A percentile compares a stretch with the other conserved stretches of the same genome.
Evolutionary conservation across 2,888 invertebrate species (phyloP).

Genomic region (Carpatolechia fugitivella): DNA sequence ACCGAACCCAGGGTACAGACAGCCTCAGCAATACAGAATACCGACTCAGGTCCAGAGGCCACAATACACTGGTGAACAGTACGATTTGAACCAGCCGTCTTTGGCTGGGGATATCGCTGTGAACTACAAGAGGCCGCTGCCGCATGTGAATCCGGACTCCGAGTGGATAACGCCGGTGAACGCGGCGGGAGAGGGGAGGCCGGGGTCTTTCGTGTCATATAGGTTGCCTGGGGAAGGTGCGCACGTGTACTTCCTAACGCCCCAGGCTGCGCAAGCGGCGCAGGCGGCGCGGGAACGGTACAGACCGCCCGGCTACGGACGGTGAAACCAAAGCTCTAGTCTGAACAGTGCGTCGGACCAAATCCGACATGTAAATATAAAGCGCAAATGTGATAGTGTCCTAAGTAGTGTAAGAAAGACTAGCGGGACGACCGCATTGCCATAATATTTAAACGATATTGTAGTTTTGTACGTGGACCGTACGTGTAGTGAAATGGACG

Average conservation of each 20-base stretch:
- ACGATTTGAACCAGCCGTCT: constrained; percentile 63
- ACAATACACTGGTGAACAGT: constrained; percentile 62
- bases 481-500: constrained; percentile 45
- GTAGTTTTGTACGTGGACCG: constrained; percentile 24
- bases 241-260: constrained; percentile 88
- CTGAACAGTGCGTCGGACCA: constrained; percentile 58
- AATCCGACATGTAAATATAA: constrained; percentile 66
- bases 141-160: constrained; percentile 77
- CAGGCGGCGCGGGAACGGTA: constrained; percentile 55
- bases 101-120: constrained; percentile 73
- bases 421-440: constrained; percentile 70
- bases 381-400: constrained; percentile 80
- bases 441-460: constrained; percentile 67
- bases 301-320: constrained; percentile 64
- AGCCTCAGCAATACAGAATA: constrained; percentile 41
- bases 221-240: constrained; percentile 87
- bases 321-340: constrained; percentile 77
- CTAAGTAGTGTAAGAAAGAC: constrained; percentile 76
- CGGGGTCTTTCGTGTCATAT: constrained; percentile 85
- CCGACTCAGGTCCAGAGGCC: constrained; percentile 49
- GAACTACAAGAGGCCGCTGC: constrained; percentile 79
- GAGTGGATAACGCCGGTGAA: constrained; percentile 77
- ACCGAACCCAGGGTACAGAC: constrained; percentile 64
- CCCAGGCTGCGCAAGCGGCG: constrained; percentile 76
- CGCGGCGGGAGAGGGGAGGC: constrained; percentile 61